Percentiles rank a stretch among this genome's conserved stretches.
Evolutionary conservation across 2,797 vertebrate genomes (phyloP).

Genomic region (Cossypha caffra): DNA sequence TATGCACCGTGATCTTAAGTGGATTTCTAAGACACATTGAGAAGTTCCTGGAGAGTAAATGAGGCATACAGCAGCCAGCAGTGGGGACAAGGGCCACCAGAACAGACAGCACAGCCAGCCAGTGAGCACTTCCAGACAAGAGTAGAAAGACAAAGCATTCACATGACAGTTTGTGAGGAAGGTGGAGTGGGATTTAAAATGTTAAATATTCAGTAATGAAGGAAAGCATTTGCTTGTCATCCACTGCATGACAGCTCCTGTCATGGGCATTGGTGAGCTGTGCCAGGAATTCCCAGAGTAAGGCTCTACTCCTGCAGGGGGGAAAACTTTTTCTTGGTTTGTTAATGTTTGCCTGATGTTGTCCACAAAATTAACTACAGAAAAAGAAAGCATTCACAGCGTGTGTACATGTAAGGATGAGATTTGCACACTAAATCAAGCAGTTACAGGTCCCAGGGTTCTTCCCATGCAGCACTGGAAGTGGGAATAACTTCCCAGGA

Average conservation of each 20-base stretch:
- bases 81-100: background rate
- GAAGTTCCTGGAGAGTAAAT: background rate
- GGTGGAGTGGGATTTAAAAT: background rate
- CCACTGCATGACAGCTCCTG: background rate
- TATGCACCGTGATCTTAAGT: background rate
- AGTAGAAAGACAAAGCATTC: background rate
- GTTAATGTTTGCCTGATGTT: background rate
- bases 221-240: conserved; percentile 3
- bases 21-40: background rate
- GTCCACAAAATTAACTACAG: background rate
- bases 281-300: background rate
- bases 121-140: background rate
- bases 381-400: background rate
- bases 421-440: background rate
- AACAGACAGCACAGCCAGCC: background rate
- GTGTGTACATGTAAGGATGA: background rate
- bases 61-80: background rate
- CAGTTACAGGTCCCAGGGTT: background rate
- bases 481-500: background rate
- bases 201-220: background rate
- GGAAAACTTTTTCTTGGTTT: background rate
- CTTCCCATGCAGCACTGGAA: background rate
- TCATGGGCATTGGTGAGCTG: background rate
- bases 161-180: background rate
- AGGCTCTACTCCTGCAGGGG: background rate